Evolutionary conservation across 2,797 vertebrate genomes (phyloP).

Genomic region (Poeciliopsis turneri): DNA sequence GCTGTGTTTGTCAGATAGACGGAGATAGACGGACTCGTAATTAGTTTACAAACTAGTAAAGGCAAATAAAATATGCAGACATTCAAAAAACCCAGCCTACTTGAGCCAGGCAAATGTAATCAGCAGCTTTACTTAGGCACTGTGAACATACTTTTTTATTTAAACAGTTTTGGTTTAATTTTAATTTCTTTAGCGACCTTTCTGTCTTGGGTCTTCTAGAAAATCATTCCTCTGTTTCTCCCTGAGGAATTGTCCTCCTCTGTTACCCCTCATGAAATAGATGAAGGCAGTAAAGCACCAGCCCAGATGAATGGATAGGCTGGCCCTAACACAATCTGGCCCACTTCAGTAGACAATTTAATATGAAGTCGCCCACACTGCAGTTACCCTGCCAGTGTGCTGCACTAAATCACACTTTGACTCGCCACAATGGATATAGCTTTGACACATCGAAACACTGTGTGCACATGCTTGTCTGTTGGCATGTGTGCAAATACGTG

Average conservation of each 20-base stretch:
- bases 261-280: slow-evolving; percentile 51
- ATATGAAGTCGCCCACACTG: slow-evolving; percentile 71
- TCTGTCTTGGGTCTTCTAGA: background rate
- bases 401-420: slow-evolving; percentile 76
- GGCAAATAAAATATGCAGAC: background rate
- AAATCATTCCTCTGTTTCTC: slow-evolving; percentile 9
- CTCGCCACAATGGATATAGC: slow-evolving; percentile 70
- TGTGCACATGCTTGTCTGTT: slow-evolving; percentile 26
- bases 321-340: slow-evolving; percentile 74
- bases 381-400: slow-evolving; percentile 49
- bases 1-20: background rate
- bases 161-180: background rate
- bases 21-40: background rate
- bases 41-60: background rate
- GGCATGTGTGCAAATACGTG: slow-evolving; percentile 30
- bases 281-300: slow-evolving; percentile 68
- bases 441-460: slow-evolving; percentile 55
- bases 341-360: slow-evolving; percentile 75
- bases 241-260: slow-evolving; percentile 27
- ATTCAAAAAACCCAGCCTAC: background rate
- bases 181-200: slow-evolving; percentile 16
- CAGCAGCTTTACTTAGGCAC: background rate
- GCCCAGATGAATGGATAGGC: slow-evolving; percentile 71
- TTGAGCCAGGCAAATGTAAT: background rate
- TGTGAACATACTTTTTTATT: background rate